Evolutionary conservation across 92 coral and sea anemone species (phyloP).

Genomic region (Virgularia gustaviana): DNA sequence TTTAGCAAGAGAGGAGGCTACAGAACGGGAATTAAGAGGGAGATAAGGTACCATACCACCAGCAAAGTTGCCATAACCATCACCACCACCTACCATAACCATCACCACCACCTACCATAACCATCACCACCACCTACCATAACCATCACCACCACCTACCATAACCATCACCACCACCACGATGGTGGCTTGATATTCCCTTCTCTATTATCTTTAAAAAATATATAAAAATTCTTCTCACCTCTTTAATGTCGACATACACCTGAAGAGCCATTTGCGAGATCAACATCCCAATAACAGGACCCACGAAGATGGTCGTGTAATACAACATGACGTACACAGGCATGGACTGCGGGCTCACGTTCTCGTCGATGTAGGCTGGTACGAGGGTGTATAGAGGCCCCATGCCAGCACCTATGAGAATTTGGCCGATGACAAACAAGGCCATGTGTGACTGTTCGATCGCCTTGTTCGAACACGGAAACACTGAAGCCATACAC

Average conservation of each 20-base stretch:
- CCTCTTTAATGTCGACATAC: slow-evolving; percentile 75
- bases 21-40: background rate
- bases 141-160: too few species aligned
- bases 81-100: too few species aligned
- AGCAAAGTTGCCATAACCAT: too few species aligned
- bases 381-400: slow-evolving; percentile 91
- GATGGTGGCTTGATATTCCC: too few species aligned
- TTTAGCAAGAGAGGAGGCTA: slow-evolving; percentile 54
- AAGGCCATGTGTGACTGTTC: slow-evolving; percentile 56
- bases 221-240: too few species aligned
- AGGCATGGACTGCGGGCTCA: slow-evolving; percentile 72
- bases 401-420: slow-evolving; percentile 90
- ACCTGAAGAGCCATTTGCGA: slow-evolving; percentile 58
- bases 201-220: too few species aligned
- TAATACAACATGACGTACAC: slow-evolving; percentile 71
- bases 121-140: too few species aligned
- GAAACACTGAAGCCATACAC: slow-evolving; percentile 39
- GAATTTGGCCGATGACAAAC: slow-evolving; percentile 70
- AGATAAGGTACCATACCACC: too few species aligned
- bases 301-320: slow-evolving; percentile 62
- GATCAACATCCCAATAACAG: slow-evolving; percentile 63
- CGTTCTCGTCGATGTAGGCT: slow-evolving; percentile 94
- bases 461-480: slow-evolving; percentile 57
- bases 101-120: too few species aligned
- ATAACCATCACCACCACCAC: too few species aligned